phyloP scores from a whole-genome alignment of 2,888 invertebrate genomes.

The Invenusta paracnida region DNA sequence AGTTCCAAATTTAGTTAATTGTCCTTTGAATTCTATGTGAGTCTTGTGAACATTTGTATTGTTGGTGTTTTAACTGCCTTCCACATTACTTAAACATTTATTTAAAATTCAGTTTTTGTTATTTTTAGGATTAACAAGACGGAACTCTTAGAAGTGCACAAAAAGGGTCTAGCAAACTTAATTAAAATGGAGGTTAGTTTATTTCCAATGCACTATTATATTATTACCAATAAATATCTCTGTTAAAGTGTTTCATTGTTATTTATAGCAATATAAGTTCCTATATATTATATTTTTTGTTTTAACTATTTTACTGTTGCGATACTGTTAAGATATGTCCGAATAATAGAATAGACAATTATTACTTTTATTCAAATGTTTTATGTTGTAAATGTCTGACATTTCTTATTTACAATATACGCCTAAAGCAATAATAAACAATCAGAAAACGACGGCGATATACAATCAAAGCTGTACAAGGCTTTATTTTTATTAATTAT shows the following conservation, averaged over 20 bases:
- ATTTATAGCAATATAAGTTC: not conserved
- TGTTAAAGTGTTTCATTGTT: not conserved
- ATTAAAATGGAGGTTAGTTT: not conserved
- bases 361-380: too few relatives aligned
- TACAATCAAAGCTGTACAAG: too few relatives aligned
- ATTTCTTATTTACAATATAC: too few relatives aligned
- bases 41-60: not conserved
- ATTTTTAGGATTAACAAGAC: not conserved
- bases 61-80: too few relatives aligned
- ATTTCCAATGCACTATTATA: not conserved
- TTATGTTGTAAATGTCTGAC: too few relatives aligned
- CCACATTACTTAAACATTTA: too few relatives aligned
- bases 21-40: conserved; percentile 7
- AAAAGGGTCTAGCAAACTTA: not conserved
- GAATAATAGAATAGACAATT: too few relatives aligned
- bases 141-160: not conserved
- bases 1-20: conserved; percentile 1
- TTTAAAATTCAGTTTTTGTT: too few relatives aligned
- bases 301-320: not conserved
- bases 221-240: too few relatives aligned
- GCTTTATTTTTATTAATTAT: too few relatives aligned
- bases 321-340: not conserved
- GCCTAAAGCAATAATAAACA: too few relatives aligned
- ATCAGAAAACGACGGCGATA: too few relatives aligned
- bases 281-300: not conserved